Base-by-base conservation (phyloP, 2,113 vertebrate genomes). In the Sminthopsis crassicaudata region DNA sequence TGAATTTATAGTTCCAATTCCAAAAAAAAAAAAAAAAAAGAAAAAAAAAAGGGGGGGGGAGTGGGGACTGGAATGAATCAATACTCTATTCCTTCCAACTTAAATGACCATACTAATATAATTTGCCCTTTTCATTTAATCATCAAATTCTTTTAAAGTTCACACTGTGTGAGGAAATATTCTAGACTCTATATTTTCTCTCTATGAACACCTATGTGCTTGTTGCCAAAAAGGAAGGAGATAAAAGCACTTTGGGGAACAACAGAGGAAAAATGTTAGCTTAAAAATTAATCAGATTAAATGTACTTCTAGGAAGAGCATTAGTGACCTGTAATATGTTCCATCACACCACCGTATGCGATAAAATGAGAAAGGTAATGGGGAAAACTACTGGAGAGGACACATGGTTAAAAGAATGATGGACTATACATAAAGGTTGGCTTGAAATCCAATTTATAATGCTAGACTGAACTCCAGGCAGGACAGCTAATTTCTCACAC, bases 401-500 rank as follows among this genome's bases (percentile, higher is more conserved):
- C 91, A 42, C 42, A 23, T 1, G 0, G 52, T 57, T 67, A 91
- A 92, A 94, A 97, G 91, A 90, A 46, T 54, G 90, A 48, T 50
- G 36, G 3, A 26, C 23, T 9, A 42, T 76, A 93, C 90, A 91
- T 84, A 92, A 92, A 93, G 92, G 54, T 55, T 94, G 46, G 0
- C 53, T 53, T 42, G 50, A 93, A 95, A 93, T n/a, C n/a, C 23
- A 12, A 0, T 46, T 95, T 91, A n/a, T 3, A 1, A 95, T 89
- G 84, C 92, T 52, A 22, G 24, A 94, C 90, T 92, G 90, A 89
- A 67, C 96, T 93, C 94, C 88, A 53, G 0, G 16, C 89, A 96
- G 53, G 94, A 95, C 95, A 96, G 95, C 92, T 96, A 90, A 96
- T 97, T 94, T 93, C 95, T 97, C 96, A 96, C 94, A 95, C 93